A percentile compares a stretch with the other conserved stretches of the same genome.
phyloP scores from a whole-genome alignment of 2,888 invertebrate species.

The Eudemis profundana region DNA sequence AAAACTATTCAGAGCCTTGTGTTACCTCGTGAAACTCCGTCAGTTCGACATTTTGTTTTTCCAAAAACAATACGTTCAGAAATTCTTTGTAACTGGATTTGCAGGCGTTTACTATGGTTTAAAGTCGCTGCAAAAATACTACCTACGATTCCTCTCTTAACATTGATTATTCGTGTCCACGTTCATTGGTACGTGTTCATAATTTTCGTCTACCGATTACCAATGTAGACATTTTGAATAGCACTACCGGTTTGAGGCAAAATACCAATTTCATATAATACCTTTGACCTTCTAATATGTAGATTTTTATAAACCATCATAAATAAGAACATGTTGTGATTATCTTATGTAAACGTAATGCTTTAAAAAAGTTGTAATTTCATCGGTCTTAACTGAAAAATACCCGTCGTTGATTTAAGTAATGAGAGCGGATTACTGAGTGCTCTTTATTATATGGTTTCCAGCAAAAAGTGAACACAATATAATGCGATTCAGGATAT shows the following conservation, averaged over 20 bases:
- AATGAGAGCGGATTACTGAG: constrained; percentile 20
- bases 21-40: background rate
- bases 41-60: constrained; percentile 5
- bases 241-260: no score
- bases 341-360: background rate
- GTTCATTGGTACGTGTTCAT: no score
- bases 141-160: background rate
- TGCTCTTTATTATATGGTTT: constrained; percentile 29
- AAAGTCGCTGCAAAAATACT: background rate
- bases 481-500: constrained; percentile 45
- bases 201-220: no score
- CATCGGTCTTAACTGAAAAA: background rate
- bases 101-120: background rate
- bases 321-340: no score
- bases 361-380: background rate
- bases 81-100: constrained; percentile 28
- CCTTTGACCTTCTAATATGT: no score
- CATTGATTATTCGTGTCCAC: background rate
- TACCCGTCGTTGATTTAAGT: constrained; percentile 13
- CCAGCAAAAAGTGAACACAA: constrained; percentile 44
- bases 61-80: background rate
- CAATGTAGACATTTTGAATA: no score
- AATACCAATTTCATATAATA: no score
- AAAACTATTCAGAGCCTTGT: background rate
- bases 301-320: no score